Percentiles rank a stretch among this genome's conserved stretches.
Conservation (phyloP, 2,113 vertebrate genomes). For the Sorex fumeus region DNA sequence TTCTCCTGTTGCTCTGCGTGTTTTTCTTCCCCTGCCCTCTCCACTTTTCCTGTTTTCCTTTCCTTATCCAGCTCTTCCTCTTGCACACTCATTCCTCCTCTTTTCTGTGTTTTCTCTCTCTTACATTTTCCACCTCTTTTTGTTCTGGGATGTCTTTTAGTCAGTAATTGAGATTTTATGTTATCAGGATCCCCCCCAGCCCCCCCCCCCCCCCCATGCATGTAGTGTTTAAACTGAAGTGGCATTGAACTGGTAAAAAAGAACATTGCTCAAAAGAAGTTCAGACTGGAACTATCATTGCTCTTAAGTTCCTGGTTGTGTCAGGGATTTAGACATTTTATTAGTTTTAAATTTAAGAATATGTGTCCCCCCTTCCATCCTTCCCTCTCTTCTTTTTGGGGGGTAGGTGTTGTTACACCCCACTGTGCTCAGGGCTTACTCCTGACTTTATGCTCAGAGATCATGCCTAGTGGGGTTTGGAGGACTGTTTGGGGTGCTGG, state of each 20-base stretch:
- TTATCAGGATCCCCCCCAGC: neutral
- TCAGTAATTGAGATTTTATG: constrained; percentile 29
- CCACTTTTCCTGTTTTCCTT: neutral
- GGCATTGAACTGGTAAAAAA: constrained; percentile 50
- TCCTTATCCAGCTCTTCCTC: neutral
- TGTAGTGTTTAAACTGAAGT: constrained; percentile 60
- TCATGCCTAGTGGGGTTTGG: too few species aligned
- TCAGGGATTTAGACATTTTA: constrained; percentile 8
- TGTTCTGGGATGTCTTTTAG: constrained; percentile 16
- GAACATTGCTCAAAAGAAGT: neutral
- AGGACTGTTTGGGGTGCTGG: too few species aligned
- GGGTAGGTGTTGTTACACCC: too few species aligned
- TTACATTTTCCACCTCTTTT: neutral
- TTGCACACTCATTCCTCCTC: neutral
- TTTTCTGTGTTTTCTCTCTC: neutral
- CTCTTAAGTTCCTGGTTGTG: neutral
- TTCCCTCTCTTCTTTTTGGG: too few species aligned
- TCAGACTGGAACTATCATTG: neutral
- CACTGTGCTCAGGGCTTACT: too few species aligned
- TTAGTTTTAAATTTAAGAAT: neutral
- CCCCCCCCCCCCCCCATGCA: neutral
- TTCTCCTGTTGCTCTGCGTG: neutral
- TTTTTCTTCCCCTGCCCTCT: neutral
- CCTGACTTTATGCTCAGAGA: too few species aligned
- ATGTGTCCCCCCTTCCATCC: too few species aligned